Evolutionary conservation across 2,113 vertebrate species (phyloP), one percentile per base, ranked within the genome.

Genomic region (Perccottus glenii): DNA sequence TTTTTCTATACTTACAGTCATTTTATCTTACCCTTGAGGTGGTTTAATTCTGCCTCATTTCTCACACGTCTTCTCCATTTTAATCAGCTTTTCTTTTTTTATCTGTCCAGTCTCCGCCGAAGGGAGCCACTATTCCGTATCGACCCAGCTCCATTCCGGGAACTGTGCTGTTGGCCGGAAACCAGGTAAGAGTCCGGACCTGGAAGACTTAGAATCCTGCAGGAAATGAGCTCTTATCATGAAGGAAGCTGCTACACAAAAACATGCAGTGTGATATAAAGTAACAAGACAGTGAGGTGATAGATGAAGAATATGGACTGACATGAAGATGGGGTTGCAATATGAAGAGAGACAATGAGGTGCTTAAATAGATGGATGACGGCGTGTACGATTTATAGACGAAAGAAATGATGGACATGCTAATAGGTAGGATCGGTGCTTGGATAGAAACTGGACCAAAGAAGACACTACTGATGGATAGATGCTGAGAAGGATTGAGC

Each of bases 121-220:
- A 98, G 88, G 96, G 96, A 80, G 96, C 96, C 40, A 98, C 96
- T 9, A 96, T 98, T 81, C 96, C 96, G 2, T 98, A 98, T 82
- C 93, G 96, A 60, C 96, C 96, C 12, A 94, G 93, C 68, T 95
- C 96, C 40, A 92, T 91, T 53, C 93, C 95, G 38, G 95, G 95
- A 57, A 89, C 95, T 0, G 91, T 98, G 67, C 92, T 97, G 52
- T 92, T 98, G 66, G 94, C 95, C 38, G 94, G 95, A 88, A 96
- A 95, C 91, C 96, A 97, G 96, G 96, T 98, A 83, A 93, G 77
- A 14, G 89, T 46, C 52, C 2, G 35, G 5, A 40, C 6, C n/a
- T 6, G 1, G 16, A 38, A 5, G 27, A 27, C 33, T 33, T 4
- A 8, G 40, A 5, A 11, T 58, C 40, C 53, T 35, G 27, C n/a